Conservation (phyloP, 1,140 invertebrate genomes). For the Halesus radiatus region DNA sequence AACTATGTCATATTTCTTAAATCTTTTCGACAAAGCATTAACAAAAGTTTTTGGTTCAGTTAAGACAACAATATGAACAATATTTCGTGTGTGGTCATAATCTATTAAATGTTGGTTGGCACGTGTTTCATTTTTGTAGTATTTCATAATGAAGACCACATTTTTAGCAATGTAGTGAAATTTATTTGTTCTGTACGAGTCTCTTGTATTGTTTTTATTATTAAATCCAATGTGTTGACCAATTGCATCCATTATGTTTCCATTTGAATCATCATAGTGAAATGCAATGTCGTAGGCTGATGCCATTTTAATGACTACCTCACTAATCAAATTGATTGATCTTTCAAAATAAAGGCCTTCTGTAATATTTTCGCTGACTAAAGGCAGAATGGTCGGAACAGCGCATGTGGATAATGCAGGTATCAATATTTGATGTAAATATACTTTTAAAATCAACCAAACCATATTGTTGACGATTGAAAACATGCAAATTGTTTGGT, state of each 20-base stretch:
- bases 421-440: background rate
- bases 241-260: background rate
- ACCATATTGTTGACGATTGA: no score
- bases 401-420: background rate
- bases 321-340: background rate
- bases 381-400: background rate
- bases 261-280: slow-evolving; percentile 18
- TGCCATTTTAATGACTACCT: slow-evolving; percentile 4
- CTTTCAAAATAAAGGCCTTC: background rate
- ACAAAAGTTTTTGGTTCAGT: background rate
- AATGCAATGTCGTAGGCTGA: slow-evolving; percentile 10
- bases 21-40: background rate
- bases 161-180: slow-evolving; percentile 9
- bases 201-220: background rate
- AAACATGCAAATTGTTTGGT: no score
- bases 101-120: background rate
- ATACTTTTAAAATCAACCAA: background rate
- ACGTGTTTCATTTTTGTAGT: background rate
- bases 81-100: background rate
- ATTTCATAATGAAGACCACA: background rate
- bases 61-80: background rate
- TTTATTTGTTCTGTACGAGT: background rate
- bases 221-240: background rate
- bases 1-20: background rate
- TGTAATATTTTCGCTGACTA: background rate